Evolutionary conservation across 2,113 vertebrate species (phyloP), one percentile per base, ranked within the genome.

Genomic region (Himantopus leucocephalus): DNA sequence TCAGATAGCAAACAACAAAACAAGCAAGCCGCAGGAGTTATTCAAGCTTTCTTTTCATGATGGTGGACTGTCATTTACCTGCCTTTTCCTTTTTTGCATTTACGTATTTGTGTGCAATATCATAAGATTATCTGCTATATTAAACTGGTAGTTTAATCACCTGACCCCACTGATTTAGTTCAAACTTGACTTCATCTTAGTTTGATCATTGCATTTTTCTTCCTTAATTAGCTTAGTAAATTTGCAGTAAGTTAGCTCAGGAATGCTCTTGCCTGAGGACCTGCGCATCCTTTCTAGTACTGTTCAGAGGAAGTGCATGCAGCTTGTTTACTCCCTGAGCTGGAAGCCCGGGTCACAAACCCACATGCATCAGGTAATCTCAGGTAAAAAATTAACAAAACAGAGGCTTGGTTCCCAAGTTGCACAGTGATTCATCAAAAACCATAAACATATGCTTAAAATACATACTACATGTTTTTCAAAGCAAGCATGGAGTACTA

Each of bases 201-300:
- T 73, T 59, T 76, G 70, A 85, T 82, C 81, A 58, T 50, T 77
- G 35, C 17, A 10, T 66, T 92, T 83, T 90, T 64, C 59, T 77
- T 64, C 50, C 63, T 64, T 90, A 79, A 73, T 79, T 90, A 82
- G 56, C 43, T 88, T 1, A 90, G 50, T 37, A 66, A 80, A 86
- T 80, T 27, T 45, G 37, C 45, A 94, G 2, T 88, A 85, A 85
- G 55, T 72, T 66, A 73, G 50, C 45, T 92, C 41, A 90, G 75
- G 85, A 95, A 94, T 66, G 75, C 37, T 93, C 53, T 88, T 92
- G 88, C 92, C 90, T 56, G 62, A 93, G 75, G 88, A 90, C 58
- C 37, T 52, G 30, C 0, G 11, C 75, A 90, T 95, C 92, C 50
- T 80, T 90, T 77, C 89, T 59, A 58, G 59, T 14, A 47, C 50